phyloP scores from a whole-genome alignment of 2,113 vertebrate species.

The Polyodon spathula region DNA sequence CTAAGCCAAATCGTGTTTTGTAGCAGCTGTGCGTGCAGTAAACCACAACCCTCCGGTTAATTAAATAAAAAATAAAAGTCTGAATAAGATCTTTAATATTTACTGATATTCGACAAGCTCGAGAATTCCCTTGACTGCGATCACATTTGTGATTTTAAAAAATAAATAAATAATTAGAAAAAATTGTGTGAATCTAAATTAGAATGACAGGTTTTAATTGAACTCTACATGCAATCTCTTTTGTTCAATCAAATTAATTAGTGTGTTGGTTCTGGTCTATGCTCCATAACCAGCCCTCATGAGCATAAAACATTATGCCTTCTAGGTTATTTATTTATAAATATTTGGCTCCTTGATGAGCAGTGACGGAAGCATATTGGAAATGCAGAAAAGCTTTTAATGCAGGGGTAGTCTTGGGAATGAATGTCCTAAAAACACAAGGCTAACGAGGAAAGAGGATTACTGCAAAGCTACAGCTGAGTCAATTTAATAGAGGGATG shows the following conservation, averaged over 20 bases:
- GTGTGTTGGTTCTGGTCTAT: not conserved
- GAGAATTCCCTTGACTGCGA: too few species aligned
- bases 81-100: too few species aligned
- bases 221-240: slow-evolving; percentile 4
- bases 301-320: not conserved
- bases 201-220: not conserved
- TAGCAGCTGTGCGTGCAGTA: too few species aligned
- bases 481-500: slow-evolving; percentile 19
- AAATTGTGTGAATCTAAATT: not conserved
- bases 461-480: slow-evolving; percentile 8
- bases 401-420: slow-evolving; percentile 6
- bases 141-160: not conserved
- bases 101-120: too few species aligned
- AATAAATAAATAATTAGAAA: not conserved
- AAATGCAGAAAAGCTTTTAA: slow-evolving; percentile 1
- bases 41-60: too few species aligned
- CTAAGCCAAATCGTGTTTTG: too few species aligned
- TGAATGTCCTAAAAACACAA: slow-evolving; percentile 7
- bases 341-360: not conserved
- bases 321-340: not conserved
- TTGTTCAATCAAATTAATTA: slow-evolving; percentile 9
- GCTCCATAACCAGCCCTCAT: not conserved
- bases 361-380: not conserved
- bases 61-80: too few species aligned
- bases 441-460: slow-evolving; percentile 15